Conservation (phyloP, 2,113 vertebrate species). For the Odontesthes bonariensis region DNA sequence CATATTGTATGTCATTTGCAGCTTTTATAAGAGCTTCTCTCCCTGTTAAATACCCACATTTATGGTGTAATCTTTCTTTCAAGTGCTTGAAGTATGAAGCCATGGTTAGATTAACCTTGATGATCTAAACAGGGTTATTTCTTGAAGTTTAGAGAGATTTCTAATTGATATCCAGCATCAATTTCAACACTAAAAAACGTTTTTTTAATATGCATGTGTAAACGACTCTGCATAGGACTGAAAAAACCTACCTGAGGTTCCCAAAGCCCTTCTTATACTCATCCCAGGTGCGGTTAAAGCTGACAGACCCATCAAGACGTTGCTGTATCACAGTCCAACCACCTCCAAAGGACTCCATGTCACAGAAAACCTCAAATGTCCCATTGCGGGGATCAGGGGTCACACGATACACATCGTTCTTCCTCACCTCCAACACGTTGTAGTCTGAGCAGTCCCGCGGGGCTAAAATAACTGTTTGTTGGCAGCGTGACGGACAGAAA, state of each 20-base stretch:
- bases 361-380: slow-evolving; percentile 92
- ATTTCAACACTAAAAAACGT: no score
- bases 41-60: not conserved
- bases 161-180: no score
- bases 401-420: slow-evolving; percentile 86
- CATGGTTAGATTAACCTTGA: not conserved
- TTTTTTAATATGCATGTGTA: no score
- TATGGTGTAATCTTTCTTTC: not conserved
- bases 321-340: slow-evolving; percentile 95
- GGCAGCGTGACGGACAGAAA: slow-evolving; percentile 25
- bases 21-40: slow-evolving; percentile 11
- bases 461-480: slow-evolving; percentile 69
- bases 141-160: no score
- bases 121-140: slow-evolving; percentile 4
- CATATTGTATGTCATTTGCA: slow-evolving; percentile 3
- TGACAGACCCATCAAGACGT: slow-evolving; percentile 89
- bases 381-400: slow-evolving; percentile 85
- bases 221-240: not conserved
- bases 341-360: slow-evolving; percentile 92
- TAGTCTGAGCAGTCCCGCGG: slow-evolving; percentile 93
- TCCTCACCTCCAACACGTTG: slow-evolving; percentile 81
- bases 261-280: slow-evolving; percentile 97
- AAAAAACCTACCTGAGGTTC: slow-evolving; percentile 79
- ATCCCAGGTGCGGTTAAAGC: slow-evolving; percentile 92
- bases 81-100: no score